Evolutionary conservation across 2,113 vertebrate genomes (phyloP), one percentile per base, ranked within the genome.

Genomic region (Mugil cephalus): DNA sequence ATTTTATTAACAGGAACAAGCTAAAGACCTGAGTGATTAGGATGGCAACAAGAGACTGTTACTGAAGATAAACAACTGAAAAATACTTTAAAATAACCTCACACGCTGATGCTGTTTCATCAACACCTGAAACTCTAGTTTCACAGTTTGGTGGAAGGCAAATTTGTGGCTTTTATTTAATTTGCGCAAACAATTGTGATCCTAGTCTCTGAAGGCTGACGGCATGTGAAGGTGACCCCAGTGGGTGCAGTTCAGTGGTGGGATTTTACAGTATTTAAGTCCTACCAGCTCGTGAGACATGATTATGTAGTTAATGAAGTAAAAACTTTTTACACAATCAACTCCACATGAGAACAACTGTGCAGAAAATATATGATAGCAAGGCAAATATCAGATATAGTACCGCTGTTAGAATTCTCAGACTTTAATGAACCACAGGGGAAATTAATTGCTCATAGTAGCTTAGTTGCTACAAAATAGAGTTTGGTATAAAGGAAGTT

Each of bases 251-350:
- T 21, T 84, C 50, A 63, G 43, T 17, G 30, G 4, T 18, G n/a
- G 65, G 46, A 72, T 72, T 80, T n/a, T n/a, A n/a, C n/a, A n/a
- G n/a, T 60, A 71, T 83, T 53, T 42, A 15, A 66, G 42, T 17
- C 46, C 34, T 19, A 36, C 36, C 24, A 14, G 47, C 24, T 40
- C 15, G 42, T 50, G 10, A 40, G 6, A 15, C n/a, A 12, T 35
- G 21, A 40, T 74, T 43, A 47, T 21, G 46, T 51, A 13, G 42
- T 17, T 62, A 43, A 71, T 54, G 46, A 62, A 45, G 24, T 7
- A 19, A 18, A 34, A 52, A n/a, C n/a, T n/a, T n/a, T n/a, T n/a
- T n/a, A n/a, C n/a, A n/a, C n/a, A n/a, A n/a, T n/a, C n/a, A n/a
- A n/a, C n/a, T n/a, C n/a, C n/a, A n/a, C n/a, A n/a, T n/a, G n/a